These are phyloP conservation scores for Agonopterix subpropinquella DNA, from an alignment of 2,888 invertebrate species.

Conservation along the genomic window DNA sequence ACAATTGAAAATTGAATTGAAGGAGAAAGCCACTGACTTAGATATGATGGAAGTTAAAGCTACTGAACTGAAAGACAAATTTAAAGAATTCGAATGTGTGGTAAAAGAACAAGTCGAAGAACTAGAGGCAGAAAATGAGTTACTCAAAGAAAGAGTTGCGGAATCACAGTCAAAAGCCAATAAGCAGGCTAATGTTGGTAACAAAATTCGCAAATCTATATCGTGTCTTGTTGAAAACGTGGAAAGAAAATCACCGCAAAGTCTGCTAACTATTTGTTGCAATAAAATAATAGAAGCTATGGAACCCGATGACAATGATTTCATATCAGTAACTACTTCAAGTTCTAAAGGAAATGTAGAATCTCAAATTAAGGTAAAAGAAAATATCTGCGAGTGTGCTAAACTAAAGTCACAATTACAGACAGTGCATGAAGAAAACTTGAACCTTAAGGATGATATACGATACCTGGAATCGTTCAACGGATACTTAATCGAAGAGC, in stretches of 20 bases:
- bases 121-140: conserved; percentile 36
- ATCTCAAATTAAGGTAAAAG: conserved; percentile 12
- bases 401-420: conserved; percentile 18
- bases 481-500: conserved; percentile 37
- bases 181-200: conserved; percentile 5
- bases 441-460: conserved; percentile 23
- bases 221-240: conserved; percentile 9
- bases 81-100: conserved; percentile 24
- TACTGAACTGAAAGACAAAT: conserved; percentile 37
- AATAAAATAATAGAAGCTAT: conserved; percentile 42
- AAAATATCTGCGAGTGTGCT: conserved; percentile 26
- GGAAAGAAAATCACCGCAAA: conserved; percentile 38
- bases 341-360: conserved; percentile 19
- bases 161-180: conserved; percentile 9
- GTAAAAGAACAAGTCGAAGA: conserved; percentile 38
- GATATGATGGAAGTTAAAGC: conserved; percentile 36
- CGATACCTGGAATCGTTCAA: conserved; percentile 34
- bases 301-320: conserved; percentile 28
- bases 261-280: conserved; percentile 51
- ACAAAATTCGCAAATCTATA: conserved; percentile 9
- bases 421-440: conserved; percentile 31
- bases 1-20: conserved; percentile 34
- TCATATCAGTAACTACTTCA: conserved; percentile 18
- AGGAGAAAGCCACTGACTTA: conserved; percentile 37
- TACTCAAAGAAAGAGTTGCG: conserved; percentile 25